Base-by-base conservation (phyloP, 2,797 vertebrate genomes). In the Hylomyscus alleni region DNA sequence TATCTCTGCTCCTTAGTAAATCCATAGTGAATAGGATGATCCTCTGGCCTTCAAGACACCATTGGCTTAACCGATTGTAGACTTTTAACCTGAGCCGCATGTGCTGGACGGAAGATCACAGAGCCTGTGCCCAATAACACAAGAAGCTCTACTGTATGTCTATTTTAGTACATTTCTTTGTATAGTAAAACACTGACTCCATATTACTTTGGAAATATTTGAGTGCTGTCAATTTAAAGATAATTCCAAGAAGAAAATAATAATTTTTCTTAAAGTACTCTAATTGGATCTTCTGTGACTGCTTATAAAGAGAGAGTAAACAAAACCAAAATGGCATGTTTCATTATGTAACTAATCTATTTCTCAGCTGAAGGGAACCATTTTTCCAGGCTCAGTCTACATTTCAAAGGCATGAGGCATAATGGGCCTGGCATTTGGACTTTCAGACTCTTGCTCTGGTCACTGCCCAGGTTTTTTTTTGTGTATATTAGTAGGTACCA, bases 1-100 rank as follows among this genome's bases (percentile, higher is more conserved):
- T 78, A 65, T 58, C 93, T 97, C 76, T 96, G 62, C 72, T 97
- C 19, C n/a, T 69, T 95, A 97, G 82, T 93, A 97, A 97, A 97
- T 96, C 93, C 96, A 97, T 75, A 95, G 97, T 97, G 92, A 97
- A 34, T 91, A 87, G 89, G 90, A 69, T 94, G 96, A 97, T 97
- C 96, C 90, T 91, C 94, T 93, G 97, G 97, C 92, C 95, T 97
- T 97, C 92, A 96, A 97, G 95, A 96, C 95, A 97, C 73, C 26
- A 76, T 92, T 91, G 96, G 2, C 29, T 86, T 97, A 97, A 97
- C 92, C 72, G 90, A 69, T 93, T 95, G 76, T 96, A 97, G 96
- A 96, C 96, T 97, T 97, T 97, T 97, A 96, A 96, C 97, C 96
- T 95, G 88, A 80, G 44, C 76, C 87, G 85, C 94, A 92, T 94